Evolutionary conservation across 2,113 vertebrate species (phyloP).

Genomic region (Fregata magnificens): DNA sequence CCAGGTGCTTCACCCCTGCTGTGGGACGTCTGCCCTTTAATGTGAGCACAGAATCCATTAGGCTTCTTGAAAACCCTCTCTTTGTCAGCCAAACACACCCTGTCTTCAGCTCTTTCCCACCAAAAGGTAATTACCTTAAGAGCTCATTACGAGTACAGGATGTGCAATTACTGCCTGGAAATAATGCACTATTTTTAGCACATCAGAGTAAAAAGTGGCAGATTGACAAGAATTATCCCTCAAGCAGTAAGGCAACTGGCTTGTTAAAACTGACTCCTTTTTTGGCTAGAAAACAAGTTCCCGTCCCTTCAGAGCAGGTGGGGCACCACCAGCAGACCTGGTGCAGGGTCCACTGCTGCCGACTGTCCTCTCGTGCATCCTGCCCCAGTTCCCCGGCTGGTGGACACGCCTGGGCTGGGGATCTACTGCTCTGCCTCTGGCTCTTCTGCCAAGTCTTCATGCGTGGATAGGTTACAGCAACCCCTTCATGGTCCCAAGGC

Average conservation of each 20-base stretch:
- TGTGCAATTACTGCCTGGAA: slow-evolving; percentile 42
- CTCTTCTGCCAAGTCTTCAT: not conserved
- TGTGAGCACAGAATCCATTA: fast-evolving
- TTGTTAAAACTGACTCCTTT: not conserved
- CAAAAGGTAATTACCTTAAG: slow-evolving; percentile 47
- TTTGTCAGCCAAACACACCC: not conserved
- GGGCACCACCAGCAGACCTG: fast-evolving
- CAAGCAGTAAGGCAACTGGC: not conserved
- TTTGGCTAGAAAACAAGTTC: too few species aligned
- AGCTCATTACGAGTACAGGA: not conserved
- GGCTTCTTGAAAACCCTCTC: not conserved
- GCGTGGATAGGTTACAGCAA: not conserved
- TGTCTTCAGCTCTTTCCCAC: not conserved
- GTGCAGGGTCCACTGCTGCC: not conserved
- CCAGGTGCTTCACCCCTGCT: fast-evolving
- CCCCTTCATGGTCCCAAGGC: not conserved
- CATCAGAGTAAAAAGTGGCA: not conserved
- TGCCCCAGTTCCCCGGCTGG: not conserved
- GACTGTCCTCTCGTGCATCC: fast-evolving
- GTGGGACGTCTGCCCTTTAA: fast-evolving
- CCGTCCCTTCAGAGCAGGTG: not conserved
- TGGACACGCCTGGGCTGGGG: not conserved
- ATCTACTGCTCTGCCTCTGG: not conserved
- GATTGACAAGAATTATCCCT: not conserved
- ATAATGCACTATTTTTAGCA: slow-evolving; percentile 20